phyloP scores from a whole-genome alignment of 2,888 invertebrate species.

The Rhogogaster chlorosoma region DNA sequence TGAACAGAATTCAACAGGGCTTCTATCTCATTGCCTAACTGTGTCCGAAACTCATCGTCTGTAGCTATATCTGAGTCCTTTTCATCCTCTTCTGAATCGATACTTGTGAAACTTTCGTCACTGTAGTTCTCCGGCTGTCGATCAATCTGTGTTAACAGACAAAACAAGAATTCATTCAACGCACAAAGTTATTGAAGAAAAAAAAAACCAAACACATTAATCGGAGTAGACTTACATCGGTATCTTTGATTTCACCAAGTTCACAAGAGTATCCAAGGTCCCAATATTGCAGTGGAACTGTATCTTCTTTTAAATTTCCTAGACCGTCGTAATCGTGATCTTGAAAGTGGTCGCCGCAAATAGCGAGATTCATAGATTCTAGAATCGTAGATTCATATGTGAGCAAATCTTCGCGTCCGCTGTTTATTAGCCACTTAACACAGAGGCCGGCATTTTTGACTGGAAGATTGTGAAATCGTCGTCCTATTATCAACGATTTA shows the following conservation, averaged over 20 bases:
- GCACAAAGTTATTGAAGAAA: background rate
- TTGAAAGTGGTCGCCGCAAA: constrained; percentile 35
- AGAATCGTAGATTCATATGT: background rate
- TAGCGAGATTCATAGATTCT: constrained; percentile 37
- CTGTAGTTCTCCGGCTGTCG: background rate
- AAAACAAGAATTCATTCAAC: background rate
- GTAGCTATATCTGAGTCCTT: background rate
- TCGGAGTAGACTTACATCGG: constrained; percentile 18
- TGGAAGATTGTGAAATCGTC: constrained; percentile 33
- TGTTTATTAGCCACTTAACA: constrained; percentile 45
- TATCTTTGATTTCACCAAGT: constrained; percentile 20
- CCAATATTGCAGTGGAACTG: constrained; percentile 38
- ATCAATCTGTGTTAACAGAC: background rate
- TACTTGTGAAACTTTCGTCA: background rate
- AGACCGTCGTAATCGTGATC: background rate
- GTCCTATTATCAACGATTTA: constrained; percentile 10
- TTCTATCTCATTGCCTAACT: constrained; percentile 40
- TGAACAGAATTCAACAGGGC: constrained; percentile 32
- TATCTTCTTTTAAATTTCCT: constrained; percentile 19
- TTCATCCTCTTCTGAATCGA: constrained; percentile 1
- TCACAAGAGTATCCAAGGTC: constrained; percentile 24
- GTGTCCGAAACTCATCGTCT: constrained; percentile 33
- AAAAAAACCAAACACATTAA: background rate
- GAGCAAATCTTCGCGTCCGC: constrained; percentile 44
- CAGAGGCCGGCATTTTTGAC: constrained; percentile 23